Conservation (phyloP, 1,140 invertebrate genomes). For the Bombyx mandarina region DNA sequence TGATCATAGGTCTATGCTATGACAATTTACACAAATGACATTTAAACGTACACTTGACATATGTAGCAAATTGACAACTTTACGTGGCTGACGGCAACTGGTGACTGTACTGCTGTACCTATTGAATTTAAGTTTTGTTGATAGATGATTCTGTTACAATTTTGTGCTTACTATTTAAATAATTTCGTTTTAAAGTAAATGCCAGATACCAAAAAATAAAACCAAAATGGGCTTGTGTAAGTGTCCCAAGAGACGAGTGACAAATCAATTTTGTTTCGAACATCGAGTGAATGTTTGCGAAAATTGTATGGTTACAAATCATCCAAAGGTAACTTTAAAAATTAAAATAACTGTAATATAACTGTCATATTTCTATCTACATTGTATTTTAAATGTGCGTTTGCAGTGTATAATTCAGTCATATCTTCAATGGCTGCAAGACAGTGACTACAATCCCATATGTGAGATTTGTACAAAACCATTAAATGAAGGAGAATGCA, state of each 20-base stretch:
- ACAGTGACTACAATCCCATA: constrained; percentile 94
- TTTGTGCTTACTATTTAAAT: too few species aligned
- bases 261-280: constrained; percentile 98
- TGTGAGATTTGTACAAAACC: constrained; percentile 89
- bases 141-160: too few species aligned
- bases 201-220: background rate
- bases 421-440: constrained; percentile 97
- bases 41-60: constrained; percentile 21
- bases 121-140: too few species aligned
- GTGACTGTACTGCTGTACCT: constrained; percentile 6
- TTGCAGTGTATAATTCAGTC: constrained; percentile 96
- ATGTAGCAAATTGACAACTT: constrained; percentile 12
- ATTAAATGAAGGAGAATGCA: constrained; percentile 86
- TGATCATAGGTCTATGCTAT: too few species aligned
- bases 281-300: constrained; percentile 99
- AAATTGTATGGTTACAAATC: constrained; percentile 96
- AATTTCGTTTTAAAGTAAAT: too few species aligned
- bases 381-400: background rate
- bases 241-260: constrained; percentile 96
- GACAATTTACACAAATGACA: background rate
- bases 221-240: constrained; percentile 94
- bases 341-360: constrained; percentile 10
- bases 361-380: constrained; percentile 9
- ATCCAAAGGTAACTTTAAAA: constrained; percentile 84
- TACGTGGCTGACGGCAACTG: constrained; percentile 37